Evolutionary conservation across 2,797 vertebrate species (phyloP).

Genomic region (Gymnothorax reevesii): DNA sequence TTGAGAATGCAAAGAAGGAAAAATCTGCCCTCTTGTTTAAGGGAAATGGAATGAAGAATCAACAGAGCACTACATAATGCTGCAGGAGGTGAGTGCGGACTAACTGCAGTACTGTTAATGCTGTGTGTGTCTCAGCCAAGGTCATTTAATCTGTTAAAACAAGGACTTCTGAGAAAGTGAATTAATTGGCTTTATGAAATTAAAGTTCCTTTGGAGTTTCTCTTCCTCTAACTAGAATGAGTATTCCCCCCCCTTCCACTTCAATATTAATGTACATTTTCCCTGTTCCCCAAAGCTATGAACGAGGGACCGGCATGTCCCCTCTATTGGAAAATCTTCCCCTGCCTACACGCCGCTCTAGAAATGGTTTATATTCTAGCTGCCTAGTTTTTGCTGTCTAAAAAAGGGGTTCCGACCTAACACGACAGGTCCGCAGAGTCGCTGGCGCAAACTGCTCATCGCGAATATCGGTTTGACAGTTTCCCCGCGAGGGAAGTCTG

Average conservation of each 20-base stretch:
- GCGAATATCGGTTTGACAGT: constrained; percentile 21
- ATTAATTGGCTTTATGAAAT: constrained; percentile 56
- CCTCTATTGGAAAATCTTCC: not conserved
- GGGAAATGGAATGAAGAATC: constrained; percentile 47
- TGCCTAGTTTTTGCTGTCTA: constrained; percentile 15
- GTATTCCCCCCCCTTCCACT: constrained; percentile 18
- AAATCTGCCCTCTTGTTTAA: constrained; percentile 45
- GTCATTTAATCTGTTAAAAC: constrained; percentile 49
- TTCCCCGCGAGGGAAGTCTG: not conserved
- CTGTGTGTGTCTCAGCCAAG: constrained; percentile 40
- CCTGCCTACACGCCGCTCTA: not conserved
- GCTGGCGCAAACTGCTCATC: constrained; percentile 13
- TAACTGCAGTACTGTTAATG: constrained; percentile 22
- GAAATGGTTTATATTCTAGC: not conserved
- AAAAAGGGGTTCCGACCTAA: not conserved
- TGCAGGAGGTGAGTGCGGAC: constrained; percentile 41
- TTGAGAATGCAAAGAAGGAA: constrained; percentile 18
- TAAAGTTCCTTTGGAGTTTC: constrained; percentile 45
- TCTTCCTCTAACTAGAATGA: constrained; percentile 38
- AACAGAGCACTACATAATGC: constrained; percentile 40
- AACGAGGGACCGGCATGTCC: constrained; percentile 30
- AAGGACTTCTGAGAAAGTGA: constrained; percentile 47
- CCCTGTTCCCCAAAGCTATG: constrained; percentile 39
- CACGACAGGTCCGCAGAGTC: not conserved
- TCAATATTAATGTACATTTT: constrained; percentile 45